Conservation (phyloP, 1,140 invertebrate genomes). For the Rhopalosiphum maidis region DNA sequence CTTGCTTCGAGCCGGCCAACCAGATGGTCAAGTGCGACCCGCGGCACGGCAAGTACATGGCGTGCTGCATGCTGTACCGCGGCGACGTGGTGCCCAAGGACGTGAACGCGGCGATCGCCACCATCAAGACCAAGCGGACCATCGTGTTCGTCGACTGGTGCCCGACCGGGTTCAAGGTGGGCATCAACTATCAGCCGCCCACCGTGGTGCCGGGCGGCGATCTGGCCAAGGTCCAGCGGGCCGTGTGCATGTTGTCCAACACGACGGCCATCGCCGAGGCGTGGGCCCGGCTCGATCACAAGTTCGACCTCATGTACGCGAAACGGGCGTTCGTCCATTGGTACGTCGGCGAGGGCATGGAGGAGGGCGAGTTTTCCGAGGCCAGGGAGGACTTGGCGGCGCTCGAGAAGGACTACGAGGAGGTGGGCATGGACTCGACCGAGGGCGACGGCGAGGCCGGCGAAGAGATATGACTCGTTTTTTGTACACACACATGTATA, state of each 20-base stretch:
- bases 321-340: not conserved
- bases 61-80: not conserved
- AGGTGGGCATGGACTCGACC: not conserved
- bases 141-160: constrained; percentile 5
- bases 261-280: not conserved
- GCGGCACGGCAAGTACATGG: not conserved
- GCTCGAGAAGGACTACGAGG: not conserved
- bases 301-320: not conserved
- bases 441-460: not conserved
- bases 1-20: not conserved
- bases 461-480: not conserved
- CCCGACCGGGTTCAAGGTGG: not conserved
- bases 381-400: not conserved
- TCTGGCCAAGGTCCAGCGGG: not conserved
- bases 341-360: not conserved
- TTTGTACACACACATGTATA: too few relatives aligned
- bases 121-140: not conserved
- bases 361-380: not conserved
- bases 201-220: not conserved
- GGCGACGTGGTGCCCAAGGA: not conserved
- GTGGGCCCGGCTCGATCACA: not conserved
- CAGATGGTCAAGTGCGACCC: not conserved
- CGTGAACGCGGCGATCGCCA: not conserved
- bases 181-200: not conserved
- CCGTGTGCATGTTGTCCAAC: not conserved